A percentile compares a stretch with the other conserved stretches of the same genome.
Evolutionary conservation across 1,140 invertebrate species (phyloP).

Genomic region (Phymorhynchus buccinoides): DNA sequence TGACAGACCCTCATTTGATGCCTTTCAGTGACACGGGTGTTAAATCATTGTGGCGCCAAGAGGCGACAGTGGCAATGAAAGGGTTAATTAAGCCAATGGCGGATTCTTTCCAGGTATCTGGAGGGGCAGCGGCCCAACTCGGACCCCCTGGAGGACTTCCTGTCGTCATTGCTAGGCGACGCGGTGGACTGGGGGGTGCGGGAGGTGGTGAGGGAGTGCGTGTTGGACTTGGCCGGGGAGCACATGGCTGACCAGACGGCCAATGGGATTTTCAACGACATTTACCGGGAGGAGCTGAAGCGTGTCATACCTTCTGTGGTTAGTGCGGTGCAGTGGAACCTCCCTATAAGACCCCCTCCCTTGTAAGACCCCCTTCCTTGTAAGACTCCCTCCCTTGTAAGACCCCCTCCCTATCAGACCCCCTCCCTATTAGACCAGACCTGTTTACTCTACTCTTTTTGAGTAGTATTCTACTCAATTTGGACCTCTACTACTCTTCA

Average conservation of each 20-base stretch:
- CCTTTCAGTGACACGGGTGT: too few relatives aligned
- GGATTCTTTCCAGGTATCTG: conserved; percentile 38
- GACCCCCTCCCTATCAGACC: too few relatives aligned
- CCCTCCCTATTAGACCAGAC: too few relatives aligned
- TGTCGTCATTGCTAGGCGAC: conserved; percentile 49
- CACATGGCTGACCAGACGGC: conserved; percentile 46
- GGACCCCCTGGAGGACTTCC: conserved; percentile 53
- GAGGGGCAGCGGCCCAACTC: conserved; percentile 35
- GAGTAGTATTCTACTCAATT: too few relatives aligned
- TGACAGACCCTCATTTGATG: too few relatives aligned
- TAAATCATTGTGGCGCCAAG: too few relatives aligned
- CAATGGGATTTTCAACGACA: conserved; percentile 50
- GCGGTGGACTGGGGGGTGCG: conserved; percentile 46
- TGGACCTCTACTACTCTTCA: too few relatives aligned
- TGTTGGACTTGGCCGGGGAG: conserved; percentile 55
- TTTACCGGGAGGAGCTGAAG: conserved; percentile 56
- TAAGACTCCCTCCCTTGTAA: too few relatives aligned
- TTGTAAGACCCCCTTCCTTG: too few relatives aligned
- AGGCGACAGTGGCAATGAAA: too few relatives aligned
- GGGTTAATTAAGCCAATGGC: neutral
- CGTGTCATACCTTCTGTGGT: conserved; percentile 56
- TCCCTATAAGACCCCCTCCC: neutral
- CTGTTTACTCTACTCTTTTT: too few relatives aligned
- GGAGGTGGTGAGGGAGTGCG: conserved; percentile 57
- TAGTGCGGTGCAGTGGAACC: neutral